These are phyloP conservation scores for Pyrocephalus nanus DNA, from an alignment of 2,797 vertebrate species.

Conservation along the genomic window DNA sequence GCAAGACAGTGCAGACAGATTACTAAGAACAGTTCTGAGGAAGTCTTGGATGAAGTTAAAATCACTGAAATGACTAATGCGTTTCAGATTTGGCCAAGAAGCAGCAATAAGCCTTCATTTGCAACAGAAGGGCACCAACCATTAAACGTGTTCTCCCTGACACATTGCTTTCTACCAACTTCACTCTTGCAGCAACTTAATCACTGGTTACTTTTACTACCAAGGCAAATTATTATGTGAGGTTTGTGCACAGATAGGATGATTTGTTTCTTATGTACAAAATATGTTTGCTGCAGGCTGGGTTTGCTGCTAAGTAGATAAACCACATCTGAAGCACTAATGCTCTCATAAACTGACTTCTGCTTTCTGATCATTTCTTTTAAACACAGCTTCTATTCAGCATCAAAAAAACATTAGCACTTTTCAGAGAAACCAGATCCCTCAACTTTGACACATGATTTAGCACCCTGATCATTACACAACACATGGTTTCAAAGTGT, in stretches of 20 bases:
- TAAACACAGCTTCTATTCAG: conserved; percentile 65
- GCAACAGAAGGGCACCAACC: neutral
- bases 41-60: conserved; percentile 73
- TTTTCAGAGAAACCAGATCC: conserved; percentile 66
- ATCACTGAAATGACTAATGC: conserved; percentile 73
- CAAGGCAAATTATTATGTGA: conserved; percentile 12
- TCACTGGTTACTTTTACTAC: conserved; percentile 48
- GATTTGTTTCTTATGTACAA: conserved; percentile 53
- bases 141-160: neutral
- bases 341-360: conserved; percentile 64
- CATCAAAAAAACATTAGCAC: conserved; percentile 69
- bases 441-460: conserved; percentile 46
- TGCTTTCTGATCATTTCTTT: conserved; percentile 71
- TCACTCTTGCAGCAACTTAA: conserved; percentile 59
- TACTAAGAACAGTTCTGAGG: conserved; percentile 70
- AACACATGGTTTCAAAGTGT: conserved; percentile 64
- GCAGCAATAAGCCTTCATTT: neutral
- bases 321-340: conserved; percentile 73
- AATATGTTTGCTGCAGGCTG: conserved; percentile 58
- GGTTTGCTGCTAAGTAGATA: conserved; percentile 59
- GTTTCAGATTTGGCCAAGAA: conserved; percentile 35
- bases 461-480: conserved; percentile 23
- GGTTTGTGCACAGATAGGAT: conserved; percentile 46
- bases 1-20: neutral
- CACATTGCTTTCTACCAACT: neutral